Percentiles rank a stretch among this genome's conserved stretches.
These are phyloP conservation scores for Atta cephalotes DNA, from an alignment of 1,140 invertebrate species.

Conservation along the genomic window DNA sequence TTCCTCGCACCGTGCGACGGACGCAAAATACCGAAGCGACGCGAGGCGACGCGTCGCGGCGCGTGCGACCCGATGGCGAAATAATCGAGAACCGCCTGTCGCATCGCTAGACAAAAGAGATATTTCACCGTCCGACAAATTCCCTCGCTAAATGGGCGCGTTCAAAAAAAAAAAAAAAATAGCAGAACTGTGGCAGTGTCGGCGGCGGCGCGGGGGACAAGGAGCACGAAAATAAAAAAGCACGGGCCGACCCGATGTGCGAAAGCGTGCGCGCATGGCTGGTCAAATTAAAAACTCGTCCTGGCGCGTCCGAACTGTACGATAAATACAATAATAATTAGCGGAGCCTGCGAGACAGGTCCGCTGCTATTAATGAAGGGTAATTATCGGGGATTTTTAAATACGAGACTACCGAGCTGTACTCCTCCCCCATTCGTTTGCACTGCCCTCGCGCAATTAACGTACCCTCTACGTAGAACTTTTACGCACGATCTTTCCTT, in stretches of 20 bases:
- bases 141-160: conserved; percentile 73
- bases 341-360: conserved; percentile 5
- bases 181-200: not conserved
- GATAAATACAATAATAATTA: conserved; percentile 73
- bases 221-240: conserved; percentile 61
- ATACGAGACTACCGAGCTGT: not conserved
- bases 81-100: conserved; percentile 75
- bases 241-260: conserved; percentile 19
- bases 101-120: conserved; percentile 72
- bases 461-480: not conserved
- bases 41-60: conserved; percentile 41
- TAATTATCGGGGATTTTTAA: conserved; percentile 54
- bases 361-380: conserved; percentile 53
- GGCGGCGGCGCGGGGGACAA: conserved; percentile 22
- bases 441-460: conserved; percentile 41
- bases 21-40: conserved; percentile 44
- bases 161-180: conserved; percentile 44
- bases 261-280: conserved; percentile 51
- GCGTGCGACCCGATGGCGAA: conserved; percentile 68
- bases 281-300: conserved; percentile 72
- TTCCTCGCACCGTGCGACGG: conserved; percentile 33
- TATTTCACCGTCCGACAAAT: conserved; percentile 77
- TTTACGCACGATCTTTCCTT: not conserved
- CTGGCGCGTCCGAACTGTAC: conserved; percentile 13
- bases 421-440: not conserved